A percentile compares a stretch with the other conserved stretches of the same genome.
These are phyloP conservation scores for Dolichallabes microphthalmus DNA, from an alignment of 2,113 vertebrate species.

Conservation along the genomic window DNA sequence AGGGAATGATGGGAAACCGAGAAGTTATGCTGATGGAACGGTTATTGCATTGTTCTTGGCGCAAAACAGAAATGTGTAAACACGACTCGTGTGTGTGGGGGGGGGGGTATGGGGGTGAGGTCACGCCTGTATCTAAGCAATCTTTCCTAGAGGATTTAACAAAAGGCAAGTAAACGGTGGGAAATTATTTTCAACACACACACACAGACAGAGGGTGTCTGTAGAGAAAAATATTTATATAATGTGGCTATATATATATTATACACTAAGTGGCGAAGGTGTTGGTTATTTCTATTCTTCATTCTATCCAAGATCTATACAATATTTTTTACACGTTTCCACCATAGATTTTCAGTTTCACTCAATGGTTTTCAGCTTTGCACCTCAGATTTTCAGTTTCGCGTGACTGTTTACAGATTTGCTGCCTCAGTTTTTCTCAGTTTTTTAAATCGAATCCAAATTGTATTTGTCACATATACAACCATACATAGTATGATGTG, in stretches of 20 bases:
- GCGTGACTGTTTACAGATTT: no score
- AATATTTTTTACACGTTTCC: no score
- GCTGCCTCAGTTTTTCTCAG: no score
- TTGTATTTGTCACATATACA: no score
- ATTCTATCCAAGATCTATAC: no score
- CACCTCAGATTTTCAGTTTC: no score
- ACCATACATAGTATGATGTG: no score
- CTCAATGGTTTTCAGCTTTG: no score
- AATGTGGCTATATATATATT: no score
- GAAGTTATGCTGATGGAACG: neutral
- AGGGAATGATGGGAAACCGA: neutral
- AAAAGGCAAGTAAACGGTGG: neutral
- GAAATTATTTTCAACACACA: slow-evolving; percentile 25
- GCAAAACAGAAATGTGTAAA: slow-evolving; percentile 5
- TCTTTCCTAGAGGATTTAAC: slow-evolving; percentile 15
- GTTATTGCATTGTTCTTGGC: slow-evolving; percentile 36
- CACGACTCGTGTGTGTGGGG: slow-evolving; percentile 7
- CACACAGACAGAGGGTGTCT: neutral
- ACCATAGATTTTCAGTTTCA: no score
- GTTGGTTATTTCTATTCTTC: no score
- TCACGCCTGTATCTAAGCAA: slow-evolving; percentile 27
- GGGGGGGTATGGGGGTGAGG: slow-evolving; percentile 28
- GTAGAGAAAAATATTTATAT: neutral
- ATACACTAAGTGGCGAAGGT: neutral
- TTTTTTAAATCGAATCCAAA: no score